Evolutionary conservation across 2,113 vertebrate species (phyloP), one percentile per base, ranked within the genome.

Genomic region (Melospiza georgiana): DNA sequence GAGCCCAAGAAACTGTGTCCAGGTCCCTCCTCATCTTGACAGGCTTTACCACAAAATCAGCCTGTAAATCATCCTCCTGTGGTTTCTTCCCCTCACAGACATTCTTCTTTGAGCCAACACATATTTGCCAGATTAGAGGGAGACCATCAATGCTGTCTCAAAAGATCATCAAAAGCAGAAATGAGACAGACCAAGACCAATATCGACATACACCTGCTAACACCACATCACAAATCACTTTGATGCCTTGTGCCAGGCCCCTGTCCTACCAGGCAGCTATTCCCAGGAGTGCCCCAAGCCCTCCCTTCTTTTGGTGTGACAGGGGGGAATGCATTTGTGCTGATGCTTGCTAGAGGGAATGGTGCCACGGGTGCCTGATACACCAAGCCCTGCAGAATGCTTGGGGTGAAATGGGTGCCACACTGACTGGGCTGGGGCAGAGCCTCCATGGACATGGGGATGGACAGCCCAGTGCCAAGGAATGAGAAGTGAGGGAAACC

Each of bases 321-420:
- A 2, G 4, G 4, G 12, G 6, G 0, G 1, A 11, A 20, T 0
- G 0, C 59, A 25, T 15, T 69, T n/a, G 55, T 5, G 3, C 5
- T 1, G 0, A 2, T 6, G 35, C 10, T n/a, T 6, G 0, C 15
- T n/a, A 8, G 2, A 41, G 31, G 11, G 5, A 6, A 35, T 14
- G 13, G 46, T 44, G 22, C 27, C 2, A 1, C 20, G 39, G 24
- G 19, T 19, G 5, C n/a, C n/a, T 41, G 43, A 62, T 31, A 15
- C 43, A 72, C 23, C 9, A 35, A 27, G 9, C 7, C 46, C 27
- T 2, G 0, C 35, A 39, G 48, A 72, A 83, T 8, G 8, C 5
- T 2, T 16, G 6, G 33, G 8, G 16, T 30, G 35, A 75, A 66
- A 35, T 12, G 21, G 2, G 14, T 5, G 5, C 52, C 28, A 33